Conservation (phyloP, 2,888 invertebrate species). For the Drosophila paranaensis region DNA sequence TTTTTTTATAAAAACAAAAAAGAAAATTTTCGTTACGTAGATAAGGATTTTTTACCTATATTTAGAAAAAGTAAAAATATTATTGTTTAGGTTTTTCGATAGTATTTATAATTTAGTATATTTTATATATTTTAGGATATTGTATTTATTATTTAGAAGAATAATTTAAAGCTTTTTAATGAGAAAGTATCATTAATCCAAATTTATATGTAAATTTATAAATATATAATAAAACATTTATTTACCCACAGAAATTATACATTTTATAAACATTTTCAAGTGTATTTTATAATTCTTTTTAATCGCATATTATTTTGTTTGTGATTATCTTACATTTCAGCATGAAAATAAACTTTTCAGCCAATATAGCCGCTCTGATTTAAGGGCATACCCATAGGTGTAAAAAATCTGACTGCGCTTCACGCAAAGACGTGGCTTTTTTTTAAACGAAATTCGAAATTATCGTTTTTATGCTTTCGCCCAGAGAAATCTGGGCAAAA, state of each 20-base stretch:
- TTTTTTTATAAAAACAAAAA: constrained; percentile 31
- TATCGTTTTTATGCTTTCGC: constrained; percentile 45
- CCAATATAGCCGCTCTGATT: neutral
- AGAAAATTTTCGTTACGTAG: neutral
- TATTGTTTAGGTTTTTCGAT: too few species aligned
- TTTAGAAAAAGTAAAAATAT: neutral
- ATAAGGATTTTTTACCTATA: neutral
- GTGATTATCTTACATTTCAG: neutral
- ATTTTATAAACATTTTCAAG: neutral
- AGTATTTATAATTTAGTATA: too few species aligned
- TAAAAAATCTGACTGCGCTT: constrained; percentile 23
- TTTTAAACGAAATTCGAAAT: constrained; percentile 58
- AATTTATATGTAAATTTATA: too few species aligned
- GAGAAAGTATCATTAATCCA: too few species aligned
- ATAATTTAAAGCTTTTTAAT: too few species aligned
- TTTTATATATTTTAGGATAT: too few species aligned
- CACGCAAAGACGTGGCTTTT: constrained; percentile 37
- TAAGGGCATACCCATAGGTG: constrained; percentile 2
- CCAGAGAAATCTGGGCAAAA: constrained; percentile 46
- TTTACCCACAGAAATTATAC: neutral
- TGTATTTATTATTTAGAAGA: too few species aligned
- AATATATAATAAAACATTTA: too few species aligned
- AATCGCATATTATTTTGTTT: neutral
- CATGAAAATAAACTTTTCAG: neutral
- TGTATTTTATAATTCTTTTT: neutral